A percentile compares a stretch with the other conserved stretches of the same genome.
These are phyloP conservation scores for Sebastes wilsoni DNA, from an alignment of 2,797 vertebrate genomes.

Conservation along the genomic window DNA sequence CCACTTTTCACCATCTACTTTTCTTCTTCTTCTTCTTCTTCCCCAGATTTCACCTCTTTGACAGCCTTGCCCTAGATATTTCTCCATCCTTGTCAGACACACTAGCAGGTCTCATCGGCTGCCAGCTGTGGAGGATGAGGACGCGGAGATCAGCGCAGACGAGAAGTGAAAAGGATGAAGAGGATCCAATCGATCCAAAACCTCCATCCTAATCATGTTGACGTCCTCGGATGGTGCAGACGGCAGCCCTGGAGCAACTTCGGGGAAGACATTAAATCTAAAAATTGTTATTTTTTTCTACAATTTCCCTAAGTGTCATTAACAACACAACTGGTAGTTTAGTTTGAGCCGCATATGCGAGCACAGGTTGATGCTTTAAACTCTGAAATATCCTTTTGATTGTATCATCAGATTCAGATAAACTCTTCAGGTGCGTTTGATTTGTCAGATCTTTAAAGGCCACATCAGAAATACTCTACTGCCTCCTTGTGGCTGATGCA, in stretches of 20 bases:
- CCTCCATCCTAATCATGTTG: conserved; percentile 70
- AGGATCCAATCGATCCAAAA: conserved; percentile 62
- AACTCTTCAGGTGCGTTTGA: conserved; percentile 7
- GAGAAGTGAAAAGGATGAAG: conserved; percentile 74
- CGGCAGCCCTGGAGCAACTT: conserved; percentile 57
- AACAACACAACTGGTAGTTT: background rate
- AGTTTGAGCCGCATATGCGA: background rate
- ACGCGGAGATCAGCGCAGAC: conserved; percentile 64
- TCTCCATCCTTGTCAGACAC: conserved; percentile 61
- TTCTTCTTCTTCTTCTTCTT: background rate
- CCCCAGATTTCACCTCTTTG: conserved; percentile 56
- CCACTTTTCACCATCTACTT: conserved; percentile 23
- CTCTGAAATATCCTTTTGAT: background rate
- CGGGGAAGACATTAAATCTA: conserved; percentile 25
- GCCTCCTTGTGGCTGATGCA: conserved; percentile 44
- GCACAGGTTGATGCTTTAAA: background rate
- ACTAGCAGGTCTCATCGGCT: conserved; percentile 48
- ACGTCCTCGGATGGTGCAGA: conserved; percentile 58
- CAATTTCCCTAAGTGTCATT: background rate
- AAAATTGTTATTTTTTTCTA: background rate
- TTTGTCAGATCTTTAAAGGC: background rate
- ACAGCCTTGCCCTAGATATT: conserved; percentile 69
- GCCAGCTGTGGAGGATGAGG: conserved; percentile 72
- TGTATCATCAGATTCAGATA: background rate
- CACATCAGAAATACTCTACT: conserved; percentile 39